Percentiles rank a stretch among this genome's conserved stretches.
phyloP scores from a whole-genome alignment of 1,140 invertebrate species.

The Sarcophaga bullata region DNA sequence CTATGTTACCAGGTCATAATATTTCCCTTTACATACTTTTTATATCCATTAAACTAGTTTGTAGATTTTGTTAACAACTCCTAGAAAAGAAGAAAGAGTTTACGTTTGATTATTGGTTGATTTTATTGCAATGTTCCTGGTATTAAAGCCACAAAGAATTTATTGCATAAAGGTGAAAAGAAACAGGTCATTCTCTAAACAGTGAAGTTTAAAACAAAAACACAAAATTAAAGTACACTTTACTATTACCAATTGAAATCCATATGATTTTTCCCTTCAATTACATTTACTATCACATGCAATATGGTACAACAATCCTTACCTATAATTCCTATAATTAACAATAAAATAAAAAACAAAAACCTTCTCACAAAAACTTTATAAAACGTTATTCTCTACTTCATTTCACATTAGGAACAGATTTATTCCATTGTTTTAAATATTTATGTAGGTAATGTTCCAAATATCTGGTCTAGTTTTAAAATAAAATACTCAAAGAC shows the following conservation, averaged over 20 bases:
- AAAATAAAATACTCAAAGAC: background rate
- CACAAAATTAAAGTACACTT: background rate
- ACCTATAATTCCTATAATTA: background rate
- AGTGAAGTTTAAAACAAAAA: background rate
- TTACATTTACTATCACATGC: background rate
- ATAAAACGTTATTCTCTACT: background rate
- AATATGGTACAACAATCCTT: background rate
- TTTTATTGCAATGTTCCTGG: background rate
- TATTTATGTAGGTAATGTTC: background rate
- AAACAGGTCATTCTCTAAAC: background rate
- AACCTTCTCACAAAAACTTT: background rate
- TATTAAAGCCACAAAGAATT: background rate
- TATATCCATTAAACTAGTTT: background rate
- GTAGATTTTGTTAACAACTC: background rate
- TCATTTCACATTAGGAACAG: slow-evolving; percentile 3
- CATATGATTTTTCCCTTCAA: background rate
- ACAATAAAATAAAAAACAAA: slow-evolving; percentile 10
- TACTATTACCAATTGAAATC: background rate
- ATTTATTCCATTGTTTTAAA: background rate
- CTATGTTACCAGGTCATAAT: too few relatives aligned
- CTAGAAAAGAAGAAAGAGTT: background rate
- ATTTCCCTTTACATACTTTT: background rate
- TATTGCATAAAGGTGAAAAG: background rate
- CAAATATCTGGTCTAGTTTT: background rate
- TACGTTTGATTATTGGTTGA: background rate